phyloP scores from a whole-genome alignment of 1,140 invertebrate species.

The Pseudobourletiella spinata region DNA sequence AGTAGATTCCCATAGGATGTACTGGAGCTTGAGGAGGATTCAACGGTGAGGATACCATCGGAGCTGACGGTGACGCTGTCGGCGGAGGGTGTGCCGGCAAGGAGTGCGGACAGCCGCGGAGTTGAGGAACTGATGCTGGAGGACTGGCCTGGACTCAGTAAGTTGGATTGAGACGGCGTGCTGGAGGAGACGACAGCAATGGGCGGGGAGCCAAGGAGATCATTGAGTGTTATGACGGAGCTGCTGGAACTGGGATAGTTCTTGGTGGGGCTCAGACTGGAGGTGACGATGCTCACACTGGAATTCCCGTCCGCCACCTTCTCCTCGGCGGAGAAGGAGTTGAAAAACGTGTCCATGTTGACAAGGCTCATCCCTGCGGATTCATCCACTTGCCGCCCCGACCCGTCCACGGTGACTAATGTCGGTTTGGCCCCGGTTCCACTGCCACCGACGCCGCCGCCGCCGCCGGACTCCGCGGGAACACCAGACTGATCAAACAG shows the following conservation, averaged over 20 bases:
- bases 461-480: background rate
- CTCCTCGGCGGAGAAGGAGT: background rate
- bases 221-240: conserved; percentile 8
- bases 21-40: background rate
- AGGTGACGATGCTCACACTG: background rate
- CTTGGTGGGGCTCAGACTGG: background rate
- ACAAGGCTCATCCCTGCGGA: conserved; percentile 8
- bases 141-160: conserved; percentile 11
- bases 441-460: no score
- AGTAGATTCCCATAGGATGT: conserved; percentile 28
- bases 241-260: background rate
- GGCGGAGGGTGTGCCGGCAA: conserved; percentile 30
- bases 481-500: background rate
- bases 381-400: background rate
- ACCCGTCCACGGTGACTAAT: background rate
- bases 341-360: conserved; percentile 17
- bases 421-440: no score
- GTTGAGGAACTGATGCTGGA: conserved; percentile 24
- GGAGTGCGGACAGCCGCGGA: conserved; percentile 30
- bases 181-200: conserved; percentile 16
- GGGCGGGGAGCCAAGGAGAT: conserved; percentile 30
- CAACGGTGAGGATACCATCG: background rate
- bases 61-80: conserved; percentile 5
- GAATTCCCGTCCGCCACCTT: background rate
- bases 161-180: background rate